Evolutionary conservation across 2,113 vertebrate genomes (phyloP), one percentile per base, ranked within the genome.

Genomic region (Chaetorhynchus papuensis): DNA sequence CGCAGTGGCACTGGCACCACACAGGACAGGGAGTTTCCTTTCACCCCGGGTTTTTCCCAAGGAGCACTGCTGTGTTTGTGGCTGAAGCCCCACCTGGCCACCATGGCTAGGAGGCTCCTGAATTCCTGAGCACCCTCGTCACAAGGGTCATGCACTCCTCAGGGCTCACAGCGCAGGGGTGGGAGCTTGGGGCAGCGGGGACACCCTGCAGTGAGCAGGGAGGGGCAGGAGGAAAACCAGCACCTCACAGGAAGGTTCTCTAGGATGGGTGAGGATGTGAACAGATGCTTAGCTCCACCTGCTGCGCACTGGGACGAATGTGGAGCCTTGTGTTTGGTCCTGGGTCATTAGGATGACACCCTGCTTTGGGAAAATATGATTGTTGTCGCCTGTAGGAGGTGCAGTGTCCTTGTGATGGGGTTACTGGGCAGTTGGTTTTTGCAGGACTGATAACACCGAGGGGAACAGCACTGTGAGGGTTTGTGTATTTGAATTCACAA

Each of bases 291-390:
- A 9, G 61, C 81, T 61, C 9, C 52, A 1, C 82, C 17, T 18
- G 24, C 6, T 33, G 44, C 16, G 0, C 6, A 0, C 10, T 2
- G 39, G 26, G 52, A 37, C 2, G 1, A 10, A 10, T 3, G 1
- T 6, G 1, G 27, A 33, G n/a, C 76, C 28, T 18, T 3, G 15
- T 10, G 56, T 42, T 28, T 8, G 8, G 49, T 63, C 2, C 35
- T 6, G 1, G 61, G 49, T 13, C 5, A 0, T 26, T 19, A 11
- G 47, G 71, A 4, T 30, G 54, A 30, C 41, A 4, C 28, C 3
- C 9, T 14, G 41, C 20, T 1, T 8, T 7, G 52, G 59, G 10
- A 42, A 30, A 31, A 7, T 3, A 1, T 0, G n/a, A 1, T 31
- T 41, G 12, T 23, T 23, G 5, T 11, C 69, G 3, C 12, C 64